Evolutionary conservation across 2,888 invertebrate species (phyloP), one percentile per base, ranked within the genome.

Genomic region (Chromoteleia sp.): DNA sequence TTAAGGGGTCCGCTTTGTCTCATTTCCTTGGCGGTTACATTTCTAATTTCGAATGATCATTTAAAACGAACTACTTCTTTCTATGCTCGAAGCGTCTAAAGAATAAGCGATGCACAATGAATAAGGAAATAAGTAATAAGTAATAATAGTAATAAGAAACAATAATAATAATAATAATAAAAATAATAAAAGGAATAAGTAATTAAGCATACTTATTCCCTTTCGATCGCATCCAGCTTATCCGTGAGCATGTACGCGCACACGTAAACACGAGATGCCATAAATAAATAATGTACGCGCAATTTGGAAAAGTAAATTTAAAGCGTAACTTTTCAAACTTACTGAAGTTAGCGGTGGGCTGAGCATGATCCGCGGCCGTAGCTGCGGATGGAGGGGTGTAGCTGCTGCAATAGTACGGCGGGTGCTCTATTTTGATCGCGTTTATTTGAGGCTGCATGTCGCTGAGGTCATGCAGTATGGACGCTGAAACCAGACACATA

Each of bases 401-500:
- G 92, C 95, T 96, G 92, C 94, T 95, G 93, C 96, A 96, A 92
- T 96, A 96, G 92, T 96, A 96, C 87, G 95, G 94, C 85, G 96
- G 94, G 92, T 95, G 96, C 93, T 97, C 97, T 92, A 96, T 94
- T 93, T 96, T 96, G 90, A 96, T 96, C 88, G 94, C 94, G 92
- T 95, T 95, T 91, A 95, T 94, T 93, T 95, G 86, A 93, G 95
- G 89, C 94, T 95, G 92, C 92, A 95, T 95, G 87, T 95, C 95
- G 83, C 95, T 96, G 84, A 96, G 94, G 93, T 98, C 98, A 93
- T 97, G 97, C 92, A 98, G 95, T 92, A 98, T 98, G 90, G 98
- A 98, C 86, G 98, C 98, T 98, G 94, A 87, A 94, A 94, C 90
- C 80, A 76, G 73, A 81, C 74, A 81, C 70, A 70, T 73, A 77